phyloP scores from a whole-genome alignment of 1,140 invertebrate species.

The Drosophila ercepeae region DNA sequence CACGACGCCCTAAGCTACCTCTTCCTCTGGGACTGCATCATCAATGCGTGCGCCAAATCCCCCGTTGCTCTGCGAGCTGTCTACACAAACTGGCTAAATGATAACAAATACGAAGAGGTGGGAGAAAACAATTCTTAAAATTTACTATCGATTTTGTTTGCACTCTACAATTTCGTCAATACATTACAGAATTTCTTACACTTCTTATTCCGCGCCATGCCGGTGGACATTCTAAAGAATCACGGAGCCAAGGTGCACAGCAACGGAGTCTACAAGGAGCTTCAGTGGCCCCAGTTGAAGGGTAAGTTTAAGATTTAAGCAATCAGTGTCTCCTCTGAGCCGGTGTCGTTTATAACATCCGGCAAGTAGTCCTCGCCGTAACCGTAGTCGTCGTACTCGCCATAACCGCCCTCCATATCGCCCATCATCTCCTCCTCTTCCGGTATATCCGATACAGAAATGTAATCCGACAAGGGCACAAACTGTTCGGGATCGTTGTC shows the following conservation, averaged over 20 bases:
- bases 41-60: conserved; percentile 88
- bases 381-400: conserved; percentile 15
- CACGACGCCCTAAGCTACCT: conserved; percentile 85
- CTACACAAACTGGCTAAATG: conserved; percentile 88
- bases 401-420: conserved; percentile 12
- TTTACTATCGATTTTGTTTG: conserved; percentile 48
- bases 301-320: conserved; percentile 59
- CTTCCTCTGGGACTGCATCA: conserved; percentile 89
- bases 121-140: background rate
- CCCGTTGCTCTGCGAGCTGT: conserved; percentile 88
- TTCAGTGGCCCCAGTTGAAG: conserved; percentile 68
- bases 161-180: conserved; percentile 48
- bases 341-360: conserved; percentile 6
- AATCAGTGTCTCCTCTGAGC: conserved; percentile 41
- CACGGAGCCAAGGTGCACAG: conserved; percentile 73
- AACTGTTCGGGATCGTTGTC: conserved; percentile 58
- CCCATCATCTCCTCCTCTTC: conserved; percentile 41
- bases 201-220: conserved; percentile 82
- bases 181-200: conserved; percentile 72
- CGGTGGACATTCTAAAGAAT: conserved; percentile 79
- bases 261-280: conserved; percentile 65
- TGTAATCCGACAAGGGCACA: conserved; percentile 70
- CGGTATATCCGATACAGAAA: conserved; percentile 52
- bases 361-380: conserved; percentile 29
- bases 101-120: conserved; percentile 83